These are phyloP conservation scores for Talpa occidentalis DNA, from an alignment of 2,113 vertebrate genomes.

Conservation along the genomic window DNA sequence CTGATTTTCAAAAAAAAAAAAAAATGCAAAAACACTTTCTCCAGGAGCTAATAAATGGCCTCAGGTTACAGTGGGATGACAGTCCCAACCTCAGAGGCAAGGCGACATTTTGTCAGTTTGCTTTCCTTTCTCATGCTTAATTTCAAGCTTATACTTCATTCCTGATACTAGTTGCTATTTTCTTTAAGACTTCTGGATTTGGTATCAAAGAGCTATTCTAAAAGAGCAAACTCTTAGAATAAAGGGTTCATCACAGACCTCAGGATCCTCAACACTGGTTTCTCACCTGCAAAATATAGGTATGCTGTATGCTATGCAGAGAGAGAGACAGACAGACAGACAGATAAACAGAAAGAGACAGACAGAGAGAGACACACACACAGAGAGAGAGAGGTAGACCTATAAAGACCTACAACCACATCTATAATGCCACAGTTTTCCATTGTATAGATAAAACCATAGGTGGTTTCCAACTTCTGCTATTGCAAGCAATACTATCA, in stretches of 20 bases:
- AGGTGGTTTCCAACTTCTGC: background rate
- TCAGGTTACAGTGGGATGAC: background rate
- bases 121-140: background rate
- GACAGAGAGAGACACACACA: too few species aligned
- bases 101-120: background rate
- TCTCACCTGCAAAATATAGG: background rate
- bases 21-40: background rate
- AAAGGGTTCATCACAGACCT: background rate
- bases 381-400: background rate
- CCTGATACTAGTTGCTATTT: background rate
- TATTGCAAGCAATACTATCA: background rate
- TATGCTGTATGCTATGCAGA: background rate
- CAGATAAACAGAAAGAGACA: too few species aligned
- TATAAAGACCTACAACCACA: background rate
- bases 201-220: background rate
- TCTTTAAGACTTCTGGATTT: background rate
- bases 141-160: background rate
- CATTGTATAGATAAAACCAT: background rate
- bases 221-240: background rate
- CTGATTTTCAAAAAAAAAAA: slow-evolving; percentile 30
- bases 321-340: too few species aligned
- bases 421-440: background rate
- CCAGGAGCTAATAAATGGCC: background rate
- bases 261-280: background rate
- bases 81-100: background rate